Base-by-base conservation (phyloP, 2,888 invertebrate species). In the Cyaniris semiargus region DNA sequence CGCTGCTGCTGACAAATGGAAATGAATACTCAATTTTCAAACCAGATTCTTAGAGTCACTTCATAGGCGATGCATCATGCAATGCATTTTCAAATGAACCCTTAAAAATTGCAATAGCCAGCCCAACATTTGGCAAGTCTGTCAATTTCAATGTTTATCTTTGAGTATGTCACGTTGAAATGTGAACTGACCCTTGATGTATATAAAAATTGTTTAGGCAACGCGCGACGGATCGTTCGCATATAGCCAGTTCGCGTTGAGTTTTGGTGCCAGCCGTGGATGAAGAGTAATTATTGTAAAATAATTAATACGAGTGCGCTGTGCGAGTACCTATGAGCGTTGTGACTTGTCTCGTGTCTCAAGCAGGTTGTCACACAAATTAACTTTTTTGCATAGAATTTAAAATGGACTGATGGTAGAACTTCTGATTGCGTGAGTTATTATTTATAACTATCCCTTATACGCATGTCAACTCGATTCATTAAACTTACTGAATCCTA, bases 331-430 rank as follows among this genome's bases (percentile, higher is more conserved):
- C 10, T 44, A 6, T 34, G 6, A 27, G 21, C 8, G 58, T 21
- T 58, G 21, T 27, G 3, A 23, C 60, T 31, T 66, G 31, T 66
- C 15, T 15, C 66, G 1, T 23, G 66, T 1, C 27, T 27, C 27
- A 13, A 15, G 15, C 15, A 15, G 27, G 27, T 66, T 66, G 66
- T 66, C 66, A 27, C 13, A 66, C 66, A 31, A 66, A 66, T 31
- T 66, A 66, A 66, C 66, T 60, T 66, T 66, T 66, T 66, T 66
- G 27, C 66, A 66, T 66, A 31, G 27, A 15, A 66, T 66, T 21
- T 31, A 66, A 60, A 23, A 15, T 66, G 27, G 66, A 31, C 0
- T 66, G 0, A 21, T 6, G 27, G 18, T 31, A 31, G 66, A 27
- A 27, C 31, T 27, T 66, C 6, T 66, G 15, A 31, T 66, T 66